Percentiles rank a stretch among this genome's conserved stretches.
These are phyloP conservation scores for Pogonophryne albipinna DNA, from an alignment of 2,797 vertebrate genomes.

Conservation along the genomic window DNA sequence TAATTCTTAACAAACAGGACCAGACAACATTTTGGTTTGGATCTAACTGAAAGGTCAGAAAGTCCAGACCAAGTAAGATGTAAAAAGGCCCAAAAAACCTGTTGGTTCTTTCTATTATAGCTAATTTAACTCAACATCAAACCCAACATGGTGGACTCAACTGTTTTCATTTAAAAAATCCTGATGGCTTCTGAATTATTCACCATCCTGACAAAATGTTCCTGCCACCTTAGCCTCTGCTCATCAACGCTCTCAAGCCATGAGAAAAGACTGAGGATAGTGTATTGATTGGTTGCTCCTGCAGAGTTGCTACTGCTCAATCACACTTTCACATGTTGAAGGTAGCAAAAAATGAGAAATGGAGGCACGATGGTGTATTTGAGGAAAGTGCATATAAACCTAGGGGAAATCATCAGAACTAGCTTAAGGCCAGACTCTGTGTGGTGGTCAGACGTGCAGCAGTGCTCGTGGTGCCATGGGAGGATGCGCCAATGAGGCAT, in stretches of 20 bases:
- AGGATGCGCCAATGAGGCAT: slow-evolving; percentile 44
- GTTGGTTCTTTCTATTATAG: no score
- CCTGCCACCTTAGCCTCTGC: neutral
- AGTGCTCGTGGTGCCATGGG: slow-evolving; percentile 4
- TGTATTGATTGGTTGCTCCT: slow-evolving; percentile 7
- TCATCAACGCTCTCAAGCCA: slow-evolving; percentile 8
- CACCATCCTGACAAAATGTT: neutral
- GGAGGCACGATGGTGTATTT: slow-evolving; percentile 6
- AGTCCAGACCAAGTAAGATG: no score
- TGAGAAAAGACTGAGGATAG: neutral
- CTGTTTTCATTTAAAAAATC: no score
- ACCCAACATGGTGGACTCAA: no score
- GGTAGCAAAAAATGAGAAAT: slow-evolving; percentile 5
- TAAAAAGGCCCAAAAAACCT: no score
- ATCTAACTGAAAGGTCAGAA: no score
- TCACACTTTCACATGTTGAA: neutral
- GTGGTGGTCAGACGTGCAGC: slow-evolving; percentile 21
- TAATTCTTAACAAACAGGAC: no score
- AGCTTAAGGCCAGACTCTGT: slow-evolving; percentile 21
- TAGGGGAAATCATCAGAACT: slow-evolving; percentile 41
- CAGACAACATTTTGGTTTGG: no score
- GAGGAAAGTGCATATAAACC: slow-evolving; percentile 41
- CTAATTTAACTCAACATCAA: no score
- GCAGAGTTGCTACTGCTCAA: neutral
- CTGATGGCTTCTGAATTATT: neutral